Conservation (phyloP, 2,797 vertebrate genomes). For the Atherinosoma microstoma region DNA sequence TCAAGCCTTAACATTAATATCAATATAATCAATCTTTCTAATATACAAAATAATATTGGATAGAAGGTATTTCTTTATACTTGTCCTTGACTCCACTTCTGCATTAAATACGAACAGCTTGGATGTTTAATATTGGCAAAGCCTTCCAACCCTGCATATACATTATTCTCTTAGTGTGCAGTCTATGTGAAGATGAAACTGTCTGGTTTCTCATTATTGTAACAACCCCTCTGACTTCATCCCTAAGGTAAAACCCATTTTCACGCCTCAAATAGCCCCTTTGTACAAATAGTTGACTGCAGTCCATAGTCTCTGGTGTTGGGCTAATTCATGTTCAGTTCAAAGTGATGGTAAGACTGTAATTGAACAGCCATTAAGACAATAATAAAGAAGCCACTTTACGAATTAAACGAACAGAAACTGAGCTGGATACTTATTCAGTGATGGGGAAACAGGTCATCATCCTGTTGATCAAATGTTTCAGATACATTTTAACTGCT, state of each 20-base stretch:
- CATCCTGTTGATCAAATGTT: conserved; percentile 41
- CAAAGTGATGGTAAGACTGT: conserved; percentile 49
- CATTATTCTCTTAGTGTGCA: conserved; percentile 31
- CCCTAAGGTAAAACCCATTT: conserved; percentile 59
- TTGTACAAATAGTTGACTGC: conserved; percentile 57
- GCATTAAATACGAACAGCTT: background rate
- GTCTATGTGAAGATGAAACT: conserved; percentile 28
- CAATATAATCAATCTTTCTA: background rate
- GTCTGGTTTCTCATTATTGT: conserved; percentile 38
- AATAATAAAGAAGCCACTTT: conserved; percentile 45
- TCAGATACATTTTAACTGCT: conserved; percentile 20
- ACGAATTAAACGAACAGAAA: conserved; percentile 50
- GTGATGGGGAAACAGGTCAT: conserved; percentile 31
- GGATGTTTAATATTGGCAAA: background rate
- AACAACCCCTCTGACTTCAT: conserved; percentile 48
- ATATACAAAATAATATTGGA: background rate
- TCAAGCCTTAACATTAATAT: no score
- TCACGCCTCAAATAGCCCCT: conserved; percentile 41
- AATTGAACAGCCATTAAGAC: conserved; percentile 61
- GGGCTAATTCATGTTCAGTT: conserved; percentile 57
- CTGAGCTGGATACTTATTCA: conserved; percentile 34
- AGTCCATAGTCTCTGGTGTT: conserved; percentile 33
- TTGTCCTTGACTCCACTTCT: background rate
- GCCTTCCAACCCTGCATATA: background rate
- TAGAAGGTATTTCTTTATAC: background rate